Conservation (phyloP, 2,888 invertebrate species). For the Ceramica pisi region DNA sequence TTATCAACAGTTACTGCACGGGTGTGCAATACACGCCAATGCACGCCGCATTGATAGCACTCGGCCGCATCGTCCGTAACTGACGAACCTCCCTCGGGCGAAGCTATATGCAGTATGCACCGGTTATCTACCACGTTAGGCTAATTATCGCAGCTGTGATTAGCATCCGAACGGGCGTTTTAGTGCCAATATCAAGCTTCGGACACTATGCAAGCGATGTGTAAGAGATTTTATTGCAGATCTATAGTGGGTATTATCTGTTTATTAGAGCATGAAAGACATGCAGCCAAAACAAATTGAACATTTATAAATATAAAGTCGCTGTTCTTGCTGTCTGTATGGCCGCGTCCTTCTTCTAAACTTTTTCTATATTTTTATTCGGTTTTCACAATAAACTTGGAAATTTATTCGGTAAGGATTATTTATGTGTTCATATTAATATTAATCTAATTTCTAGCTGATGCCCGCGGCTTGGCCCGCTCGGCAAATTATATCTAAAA, state of each 20-base stretch:
- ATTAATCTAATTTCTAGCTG: too few relatives aligned
- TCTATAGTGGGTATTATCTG: background rate
- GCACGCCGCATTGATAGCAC: slow-evolving; percentile 70
- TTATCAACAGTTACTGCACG: slow-evolving; percentile 89
- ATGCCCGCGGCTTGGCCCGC: too few relatives aligned
- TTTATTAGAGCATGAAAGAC: background rate
- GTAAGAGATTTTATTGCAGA: background rate
- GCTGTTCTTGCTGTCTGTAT: background rate
- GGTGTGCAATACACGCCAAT: too few relatives aligned
- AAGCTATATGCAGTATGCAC: slow-evolving; percentile 39
- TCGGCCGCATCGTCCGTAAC: slow-evolving; percentile 73
- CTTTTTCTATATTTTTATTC: background rate
- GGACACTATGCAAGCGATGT: background rate
- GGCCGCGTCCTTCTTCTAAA: background rate
- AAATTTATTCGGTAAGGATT: background rate
- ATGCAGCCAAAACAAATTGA: background rate
- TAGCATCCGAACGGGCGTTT: slow-evolving; percentile 36
- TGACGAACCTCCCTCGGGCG: slow-evolving; percentile 66
- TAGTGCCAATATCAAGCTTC: slow-evolving; percentile 32
- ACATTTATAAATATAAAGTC: background rate
- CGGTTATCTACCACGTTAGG: slow-evolving; percentile 55
- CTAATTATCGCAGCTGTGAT: slow-evolving; percentile 49
- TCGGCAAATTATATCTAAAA: too few relatives aligned
- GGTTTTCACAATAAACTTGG: background rate
- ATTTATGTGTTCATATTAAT: too few relatives aligned